Evolutionary conservation across 1,140 invertebrate species (phyloP), one percentile per base, ranked within the genome.

Genomic region (Nymphalis io): DNA sequence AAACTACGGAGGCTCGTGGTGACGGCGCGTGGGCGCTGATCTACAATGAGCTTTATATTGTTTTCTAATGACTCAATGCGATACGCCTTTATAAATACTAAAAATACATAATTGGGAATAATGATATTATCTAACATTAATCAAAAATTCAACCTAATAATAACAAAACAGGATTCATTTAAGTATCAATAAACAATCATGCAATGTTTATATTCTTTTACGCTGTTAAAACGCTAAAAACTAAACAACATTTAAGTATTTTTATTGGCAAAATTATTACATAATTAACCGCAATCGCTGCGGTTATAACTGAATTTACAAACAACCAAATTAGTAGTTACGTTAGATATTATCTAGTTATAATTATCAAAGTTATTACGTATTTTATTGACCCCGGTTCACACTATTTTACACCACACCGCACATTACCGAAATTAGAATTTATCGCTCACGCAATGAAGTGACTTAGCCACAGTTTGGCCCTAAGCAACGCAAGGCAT

Each of bases 41-140:
- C 75, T 86, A 88, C 80, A 80, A 62, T 69, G 70, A 71, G 76
- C 76, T 72, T 78, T 76, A 84, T 87, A 82, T 80, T 88, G 84
- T 85, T 85, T 85, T 88, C 83, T 88, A 90, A 90, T 88, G 82
- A 84, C 87, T 87, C 81, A 88, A 66, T 66, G 63, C 42, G 33
- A 64, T 59, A 27, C 10, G 20, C 13, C 27, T 70, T 66, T 58
- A 27, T 59, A 66, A 46, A 65, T 58, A 58, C 42, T 66, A 66
- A 59, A 27, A 33, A 44, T 15, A 15, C 4, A 55, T 55, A 55
- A 55, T 27, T 55, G 4, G 23, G 13, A 51, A 51, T 51, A 18
- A 51, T 46, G 18, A 44, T 46, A 44, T 21, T 44, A 33, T 58
- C 15, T 23, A 58, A 23, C 6, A 58, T 46, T 58, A 33, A 33